Evolutionary conservation across 92 coral and sea anemone species (phyloP), one percentile per base, ranked within the genome.

Genomic region (Porites cylindrica): DNA sequence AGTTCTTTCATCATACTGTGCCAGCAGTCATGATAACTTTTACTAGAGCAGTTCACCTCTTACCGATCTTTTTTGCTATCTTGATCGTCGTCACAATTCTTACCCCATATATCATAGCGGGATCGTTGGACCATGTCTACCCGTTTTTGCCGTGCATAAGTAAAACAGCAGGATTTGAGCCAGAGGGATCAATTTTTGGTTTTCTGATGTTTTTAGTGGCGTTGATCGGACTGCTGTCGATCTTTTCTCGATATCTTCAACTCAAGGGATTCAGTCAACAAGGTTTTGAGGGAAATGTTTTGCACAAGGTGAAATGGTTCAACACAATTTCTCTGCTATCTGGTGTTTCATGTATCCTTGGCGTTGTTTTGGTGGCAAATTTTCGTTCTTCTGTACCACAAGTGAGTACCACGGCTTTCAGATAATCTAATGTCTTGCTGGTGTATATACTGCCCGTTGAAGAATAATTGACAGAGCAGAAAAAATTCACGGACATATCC

Each of bases 121-220:
- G 82, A 3, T 47, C 90, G 18, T 51, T 86, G 64, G 83, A 77
- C 1, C 91, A 91, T 76, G 85, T 91, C 9, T 76, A 82, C 21
- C 91, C 91, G 23, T 71, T 91, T 43, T 80, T 91, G 32, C 93
- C 93, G 63, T 67, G 56, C 66, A 86, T 91, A 50, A 86, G 93
- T 52, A 69, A 68, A 75, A 32, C 91, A 10, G 91, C 90, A 13
- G 77, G 91, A 10, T 80, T 51, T 24, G 65, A 80, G n/a, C 93
- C 91, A 7, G 84, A 86, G 70, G 88, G 85, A 14, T 73, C 89
- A 56, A 61, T 91, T 50, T 91, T 91, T 62, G 80, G 90, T 59
- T 76, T 81, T 68, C 51, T 80, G 56, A 81, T 86, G 93, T 52
- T 80, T 52, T 17, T 80, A 18, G 85, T 88, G 59, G 82, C 88